These are phyloP conservation scores for Crotophaga sulcirostris DNA, from an alignment of 2,113 vertebrate genomes.

Conservation along the genomic window DNA sequence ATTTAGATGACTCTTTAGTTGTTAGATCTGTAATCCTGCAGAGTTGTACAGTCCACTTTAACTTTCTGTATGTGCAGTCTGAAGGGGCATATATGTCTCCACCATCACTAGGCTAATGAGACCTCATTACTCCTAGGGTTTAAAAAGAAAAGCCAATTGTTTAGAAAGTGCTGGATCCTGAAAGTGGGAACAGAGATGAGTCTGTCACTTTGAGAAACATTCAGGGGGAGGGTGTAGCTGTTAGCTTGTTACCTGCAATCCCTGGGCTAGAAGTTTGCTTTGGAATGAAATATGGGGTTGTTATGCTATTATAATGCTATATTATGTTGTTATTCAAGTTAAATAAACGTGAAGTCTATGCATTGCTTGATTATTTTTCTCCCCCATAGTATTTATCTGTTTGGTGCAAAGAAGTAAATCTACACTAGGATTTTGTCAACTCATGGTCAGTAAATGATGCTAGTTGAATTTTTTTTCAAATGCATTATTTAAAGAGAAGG, in stretches of 20 bases:
- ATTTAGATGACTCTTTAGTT: background rate
- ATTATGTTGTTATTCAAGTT: background rate
- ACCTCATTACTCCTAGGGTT: background rate
- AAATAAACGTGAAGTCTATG: background rate
- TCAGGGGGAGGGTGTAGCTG: background rate
- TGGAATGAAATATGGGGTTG: background rate
- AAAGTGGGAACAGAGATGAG: background rate
- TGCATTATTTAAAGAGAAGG: background rate
- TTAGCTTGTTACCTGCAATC: background rate
- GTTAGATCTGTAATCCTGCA: background rate
- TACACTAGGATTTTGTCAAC: background rate
- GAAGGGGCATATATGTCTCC: background rate
- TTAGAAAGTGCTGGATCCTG: background rate
- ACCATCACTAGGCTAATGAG: background rate
- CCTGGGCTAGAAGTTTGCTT: background rate
- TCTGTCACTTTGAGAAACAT: background rate
- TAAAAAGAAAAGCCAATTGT: background rate
- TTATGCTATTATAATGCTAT: background rate
- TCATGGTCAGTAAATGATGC: background rate
- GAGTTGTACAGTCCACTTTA: background rate
- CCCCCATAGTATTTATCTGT: background rate
- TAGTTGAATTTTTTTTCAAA: background rate
- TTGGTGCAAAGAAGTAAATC: background rate
- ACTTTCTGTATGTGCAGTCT: background rate
- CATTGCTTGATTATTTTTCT: background rate